These are phyloP conservation scores for Pituophis catenifer DNA, from an alignment of 2,113 vertebrate genomes.

Conservation along the genomic window DNA sequence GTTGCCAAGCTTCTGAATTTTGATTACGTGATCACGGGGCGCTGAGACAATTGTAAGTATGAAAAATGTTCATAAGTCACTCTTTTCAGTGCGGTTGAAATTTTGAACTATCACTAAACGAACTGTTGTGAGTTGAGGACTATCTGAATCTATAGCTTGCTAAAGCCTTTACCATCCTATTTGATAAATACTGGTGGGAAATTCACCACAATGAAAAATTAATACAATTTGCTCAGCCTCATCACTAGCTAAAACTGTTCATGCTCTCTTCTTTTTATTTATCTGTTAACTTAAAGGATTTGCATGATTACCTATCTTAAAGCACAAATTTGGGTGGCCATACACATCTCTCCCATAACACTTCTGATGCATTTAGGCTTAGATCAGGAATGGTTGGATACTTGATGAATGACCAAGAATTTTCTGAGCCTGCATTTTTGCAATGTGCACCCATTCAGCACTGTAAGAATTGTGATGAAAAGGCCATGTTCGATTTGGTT, in stretches of 20 bases:
- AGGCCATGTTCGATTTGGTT: background rate
- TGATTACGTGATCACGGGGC: background rate
- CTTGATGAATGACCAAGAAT: background rate
- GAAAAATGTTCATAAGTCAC: background rate
- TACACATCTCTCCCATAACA: background rate
- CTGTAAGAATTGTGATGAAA: background rate
- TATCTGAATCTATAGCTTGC: background rate
- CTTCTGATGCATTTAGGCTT: background rate
- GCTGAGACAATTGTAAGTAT: background rate
- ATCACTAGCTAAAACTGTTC: background rate
- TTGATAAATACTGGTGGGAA: background rate
- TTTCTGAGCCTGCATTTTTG: background rate
- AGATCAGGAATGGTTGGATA: background rate
- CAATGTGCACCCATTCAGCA: background rate
- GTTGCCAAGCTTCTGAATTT: background rate
- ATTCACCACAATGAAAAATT: background rate
- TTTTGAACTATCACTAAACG: background rate
- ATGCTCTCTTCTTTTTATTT: background rate
- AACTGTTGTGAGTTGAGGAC: background rate
- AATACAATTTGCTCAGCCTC: background rate
- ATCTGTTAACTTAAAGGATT: background rate
- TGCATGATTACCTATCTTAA: background rate
- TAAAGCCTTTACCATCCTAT: background rate
- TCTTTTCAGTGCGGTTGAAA: background rate
- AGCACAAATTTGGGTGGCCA: background rate